Evolutionary conservation across 2,113 vertebrate genomes (phyloP).

Genomic region (Sander lucioperca): DNA sequence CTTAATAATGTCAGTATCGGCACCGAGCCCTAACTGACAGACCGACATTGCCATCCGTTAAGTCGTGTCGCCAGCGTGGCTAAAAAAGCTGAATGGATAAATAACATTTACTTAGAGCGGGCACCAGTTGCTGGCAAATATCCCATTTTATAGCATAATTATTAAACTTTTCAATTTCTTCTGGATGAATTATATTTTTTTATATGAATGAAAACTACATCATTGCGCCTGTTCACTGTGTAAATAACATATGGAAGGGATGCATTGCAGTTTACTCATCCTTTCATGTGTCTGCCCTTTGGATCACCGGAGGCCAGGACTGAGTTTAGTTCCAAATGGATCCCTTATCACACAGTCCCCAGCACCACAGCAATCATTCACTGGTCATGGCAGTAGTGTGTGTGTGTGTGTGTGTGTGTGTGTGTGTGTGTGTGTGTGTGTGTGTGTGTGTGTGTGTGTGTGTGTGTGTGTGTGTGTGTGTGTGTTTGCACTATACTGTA

Average conservation of each 20-base stretch:
- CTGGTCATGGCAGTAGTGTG: slow-evolving; percentile 18
- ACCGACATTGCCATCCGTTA: background rate
- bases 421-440: slow-evolving; percentile 15
- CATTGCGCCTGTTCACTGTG: background rate
- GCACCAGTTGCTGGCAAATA: background rate
- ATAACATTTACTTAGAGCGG: background rate
- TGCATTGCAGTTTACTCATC: slow-evolving; percentile 29
- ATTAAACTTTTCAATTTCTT: slow-evolving; percentile 2
- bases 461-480: slow-evolving; percentile 23
- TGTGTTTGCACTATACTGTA: slow-evolving; percentile 13
- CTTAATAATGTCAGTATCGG: background rate
- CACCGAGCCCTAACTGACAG: background rate
- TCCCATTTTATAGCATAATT: background rate
- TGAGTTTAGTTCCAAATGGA: slow-evolving; percentile 53
- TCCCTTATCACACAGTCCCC: slow-evolving; percentile 46
- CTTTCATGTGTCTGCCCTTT: slow-evolving; percentile 29
- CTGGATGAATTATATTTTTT: background rate
- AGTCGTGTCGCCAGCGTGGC: background rate
- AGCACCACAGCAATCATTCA: slow-evolving; percentile 48
- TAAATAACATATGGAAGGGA: slow-evolving; percentile 25
- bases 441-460: slow-evolving; percentile 22
- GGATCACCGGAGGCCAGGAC: slow-evolving; percentile 45
- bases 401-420: slow-evolving; percentile 19
- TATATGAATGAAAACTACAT: background rate
- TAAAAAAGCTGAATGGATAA: background rate